phyloP scores from a whole-genome alignment of 2,888 invertebrate genomes.

The Heterodera filipjevi region DNA sequence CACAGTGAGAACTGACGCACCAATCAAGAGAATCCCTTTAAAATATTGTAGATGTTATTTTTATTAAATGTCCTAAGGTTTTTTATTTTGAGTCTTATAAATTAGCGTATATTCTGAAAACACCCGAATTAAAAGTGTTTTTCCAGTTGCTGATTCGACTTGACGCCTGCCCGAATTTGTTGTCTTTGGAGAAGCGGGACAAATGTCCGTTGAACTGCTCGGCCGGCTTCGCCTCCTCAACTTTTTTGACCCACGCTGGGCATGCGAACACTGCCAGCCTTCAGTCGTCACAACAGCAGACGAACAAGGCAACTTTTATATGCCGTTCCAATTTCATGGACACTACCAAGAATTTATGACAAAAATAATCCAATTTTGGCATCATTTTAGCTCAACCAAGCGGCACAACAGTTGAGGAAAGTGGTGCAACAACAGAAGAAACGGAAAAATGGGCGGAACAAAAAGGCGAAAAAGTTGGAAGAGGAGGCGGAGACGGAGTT shows the following conservation, averaged over 20 bases:
- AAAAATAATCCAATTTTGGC: not conserved
- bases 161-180: slow-evolving; percentile 42
- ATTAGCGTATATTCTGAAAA: no score
- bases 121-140: not conserved
- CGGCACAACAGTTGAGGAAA: slow-evolving; percentile 11
- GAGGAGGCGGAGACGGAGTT: not conserved
- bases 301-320: not conserved
- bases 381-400: not conserved
- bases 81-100: no score
- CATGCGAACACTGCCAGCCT: slow-evolving; percentile 8
- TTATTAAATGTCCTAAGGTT: no score
- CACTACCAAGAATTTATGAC: no score
- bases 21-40: no score
- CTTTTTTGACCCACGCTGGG: not conserved
- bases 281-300: slow-evolving; percentile 9
- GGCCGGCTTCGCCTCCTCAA: not conserved
- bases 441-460: not conserved
- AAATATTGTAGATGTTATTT: no score
- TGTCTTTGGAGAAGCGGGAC: slow-evolving; percentile 28
- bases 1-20: no score
- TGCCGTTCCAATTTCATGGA: no score
- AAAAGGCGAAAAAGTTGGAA: not conserved
- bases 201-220: slow-evolving; percentile 9
- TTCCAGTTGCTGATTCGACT: slow-evolving; percentile 34
- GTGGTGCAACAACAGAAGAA: not conserved